These are phyloP conservation scores for Ariolimax columbianus DNA, from an alignment of 2,888 invertebrate species.

Conservation along the genomic window DNA sequence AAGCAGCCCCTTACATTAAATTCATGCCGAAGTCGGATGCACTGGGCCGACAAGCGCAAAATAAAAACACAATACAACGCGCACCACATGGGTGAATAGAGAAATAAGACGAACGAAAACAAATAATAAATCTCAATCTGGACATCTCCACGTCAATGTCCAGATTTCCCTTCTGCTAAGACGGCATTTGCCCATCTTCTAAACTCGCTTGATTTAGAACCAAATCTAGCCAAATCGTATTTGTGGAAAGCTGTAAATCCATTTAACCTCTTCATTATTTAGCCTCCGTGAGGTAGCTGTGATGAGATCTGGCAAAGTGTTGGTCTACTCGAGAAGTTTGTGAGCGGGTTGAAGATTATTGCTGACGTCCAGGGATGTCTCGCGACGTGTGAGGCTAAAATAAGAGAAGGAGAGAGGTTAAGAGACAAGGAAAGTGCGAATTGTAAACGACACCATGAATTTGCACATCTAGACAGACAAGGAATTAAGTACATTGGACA, in stretches of 20 bases:
- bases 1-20: too few relatives aligned
- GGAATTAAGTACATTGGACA: too few relatives aligned
- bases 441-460: too few relatives aligned
- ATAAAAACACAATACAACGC: too few relatives aligned
- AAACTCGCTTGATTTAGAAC: neutral
- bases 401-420: too few relatives aligned
- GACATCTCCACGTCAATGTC: neutral
- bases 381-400: too few relatives aligned
- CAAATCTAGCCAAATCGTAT: constrained; percentile 38
- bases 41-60: too few relatives aligned
- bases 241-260: constrained; percentile 1
- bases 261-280: constrained; percentile 34
- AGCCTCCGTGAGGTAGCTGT: neutral
- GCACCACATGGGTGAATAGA: too few relatives aligned
- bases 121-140: neutral
- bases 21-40: too few relatives aligned
- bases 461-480: too few relatives aligned
- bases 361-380: neutral
- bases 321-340: neutral
- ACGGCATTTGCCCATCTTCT: constrained; percentile 3
- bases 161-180: neutral
- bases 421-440: too few relatives aligned
- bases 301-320: constrained; percentile 27
- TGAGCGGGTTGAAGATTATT: neutral
- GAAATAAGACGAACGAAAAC: too few relatives aligned